These are phyloP conservation scores for Pocillopora grandis DNA, from an alignment of 92 coral and sea anemone species.

Conservation along the genomic window DNA sequence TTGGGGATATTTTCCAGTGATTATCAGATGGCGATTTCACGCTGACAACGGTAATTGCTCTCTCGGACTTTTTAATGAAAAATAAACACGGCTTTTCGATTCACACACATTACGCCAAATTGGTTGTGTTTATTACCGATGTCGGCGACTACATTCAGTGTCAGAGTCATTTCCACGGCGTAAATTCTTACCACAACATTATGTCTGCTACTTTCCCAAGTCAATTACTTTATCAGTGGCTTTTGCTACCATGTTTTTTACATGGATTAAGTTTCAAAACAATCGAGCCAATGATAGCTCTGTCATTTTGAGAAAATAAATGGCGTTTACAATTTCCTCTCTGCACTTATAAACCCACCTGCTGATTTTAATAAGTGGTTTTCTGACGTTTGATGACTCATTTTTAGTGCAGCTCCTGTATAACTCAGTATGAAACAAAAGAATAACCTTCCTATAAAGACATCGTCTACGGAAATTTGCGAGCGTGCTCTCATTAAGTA, in stretches of 20 bases:
- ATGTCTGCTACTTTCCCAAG: not conserved
- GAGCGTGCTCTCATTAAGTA: no score
- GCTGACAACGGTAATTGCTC: not conserved
- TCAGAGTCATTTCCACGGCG: not conserved
- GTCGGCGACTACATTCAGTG: not conserved
- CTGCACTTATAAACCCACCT: not conserved
- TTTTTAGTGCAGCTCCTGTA: no score
- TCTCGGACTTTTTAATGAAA: not conserved
- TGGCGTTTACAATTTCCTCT: not conserved
- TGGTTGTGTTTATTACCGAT: not conserved
- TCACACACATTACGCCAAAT: not conserved
- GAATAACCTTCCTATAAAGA: no score
- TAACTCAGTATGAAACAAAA: no score
- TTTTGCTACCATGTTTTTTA: not conserved
- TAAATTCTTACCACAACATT: not conserved
- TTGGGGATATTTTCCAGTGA: not conserved
- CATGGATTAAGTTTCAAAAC: not conserved
- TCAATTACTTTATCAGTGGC: not conserved
- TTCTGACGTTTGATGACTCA: no score
- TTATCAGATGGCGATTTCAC: not conserved
- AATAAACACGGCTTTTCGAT: not conserved
- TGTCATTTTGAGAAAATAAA: not conserved
- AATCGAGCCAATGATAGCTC: not conserved
- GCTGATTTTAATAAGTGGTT: no score
- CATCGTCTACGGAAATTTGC: no score